Percentiles rank a stretch among this genome's conserved stretches.
Conservation (phyloP, 2,113 vertebrate genomes). For the Eonycteris spelaea region DNA sequence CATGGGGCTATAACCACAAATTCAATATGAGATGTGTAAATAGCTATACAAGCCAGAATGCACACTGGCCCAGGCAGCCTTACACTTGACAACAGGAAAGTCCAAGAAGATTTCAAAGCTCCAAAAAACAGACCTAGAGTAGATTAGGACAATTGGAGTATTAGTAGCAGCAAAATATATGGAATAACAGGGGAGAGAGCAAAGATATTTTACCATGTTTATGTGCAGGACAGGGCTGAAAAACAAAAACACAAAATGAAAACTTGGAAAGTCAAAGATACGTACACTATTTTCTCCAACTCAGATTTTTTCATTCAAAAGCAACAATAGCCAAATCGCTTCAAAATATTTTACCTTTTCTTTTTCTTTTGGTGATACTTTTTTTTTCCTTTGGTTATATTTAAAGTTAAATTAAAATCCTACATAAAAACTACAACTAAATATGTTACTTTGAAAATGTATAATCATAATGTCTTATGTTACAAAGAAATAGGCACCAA, state of each 20-base stretch:
- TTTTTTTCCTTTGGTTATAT: background rate
- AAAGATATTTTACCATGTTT: background rate
- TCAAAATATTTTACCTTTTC: background rate
- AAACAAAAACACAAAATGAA: background rate
- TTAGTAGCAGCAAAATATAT: background rate
- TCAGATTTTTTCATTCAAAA: background rate
- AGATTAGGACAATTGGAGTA: background rate
- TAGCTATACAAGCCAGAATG: background rate
- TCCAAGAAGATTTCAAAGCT: background rate
- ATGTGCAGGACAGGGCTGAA: background rate
- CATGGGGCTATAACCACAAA: background rate
- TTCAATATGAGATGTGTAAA: constrained; percentile 13
- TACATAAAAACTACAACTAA: background rate
- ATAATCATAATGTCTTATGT: background rate
- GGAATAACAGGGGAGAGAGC: background rate
- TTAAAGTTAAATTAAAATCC: background rate
- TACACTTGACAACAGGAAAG: background rate
- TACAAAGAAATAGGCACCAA: background rate
- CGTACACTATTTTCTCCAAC: background rate
- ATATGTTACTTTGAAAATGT: constrained; percentile 21
- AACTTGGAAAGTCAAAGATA: background rate
- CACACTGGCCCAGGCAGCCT: background rate
- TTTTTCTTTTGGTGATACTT: background rate
- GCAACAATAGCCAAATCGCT: background rate
- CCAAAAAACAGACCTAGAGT: background rate